Conservation (phyloP, 1,140 invertebrate genomes). For the Bombus fervidus region DNA sequence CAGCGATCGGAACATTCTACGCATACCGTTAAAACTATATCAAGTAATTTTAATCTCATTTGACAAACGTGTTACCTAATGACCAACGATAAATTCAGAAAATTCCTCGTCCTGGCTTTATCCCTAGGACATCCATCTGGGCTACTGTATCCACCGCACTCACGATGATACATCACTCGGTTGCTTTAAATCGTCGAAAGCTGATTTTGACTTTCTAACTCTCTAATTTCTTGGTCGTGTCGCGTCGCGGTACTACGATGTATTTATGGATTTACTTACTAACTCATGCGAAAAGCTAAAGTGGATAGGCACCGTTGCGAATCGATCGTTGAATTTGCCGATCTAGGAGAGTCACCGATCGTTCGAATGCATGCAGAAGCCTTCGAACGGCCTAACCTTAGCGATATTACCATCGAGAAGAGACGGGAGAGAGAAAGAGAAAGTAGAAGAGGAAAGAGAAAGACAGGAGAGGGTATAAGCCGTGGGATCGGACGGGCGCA, state of each 20-base stretch:
- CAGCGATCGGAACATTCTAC: not conserved
- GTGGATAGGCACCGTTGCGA: not conserved
- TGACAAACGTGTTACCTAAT: not conserved
- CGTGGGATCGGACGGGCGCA: slow-evolving; percentile 81
- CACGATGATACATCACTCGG: not conserved
- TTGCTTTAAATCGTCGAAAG: not conserved
- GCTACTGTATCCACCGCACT: not conserved
- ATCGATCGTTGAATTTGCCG: slow-evolving; percentile 22
- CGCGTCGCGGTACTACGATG: not conserved
- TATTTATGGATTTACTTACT: not conserved
- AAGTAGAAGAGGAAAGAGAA: slow-evolving; percentile 44
- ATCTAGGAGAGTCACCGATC: slow-evolving; percentile 51
- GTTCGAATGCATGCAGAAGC: slow-evolving; percentile 51
- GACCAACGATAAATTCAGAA: not conserved
- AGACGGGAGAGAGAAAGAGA: slow-evolving; percentile 32
- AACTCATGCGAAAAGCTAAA: not conserved
- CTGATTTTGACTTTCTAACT: not conserved
- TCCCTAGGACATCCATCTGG: not conserved
- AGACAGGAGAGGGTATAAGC: slow-evolving; percentile 70
- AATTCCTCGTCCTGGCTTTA: not conserved
- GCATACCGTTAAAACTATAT: slow-evolving; percentile 12
- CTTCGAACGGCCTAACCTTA: slow-evolving; percentile 55
- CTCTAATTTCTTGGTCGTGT: not conserved
- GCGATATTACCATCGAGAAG: slow-evolving; percentile 48
- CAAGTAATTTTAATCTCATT: not conserved